These are phyloP conservation scores for Parapsyche elsis DNA, from an alignment of 1,140 invertebrate species.

Conservation along the genomic window DNA sequence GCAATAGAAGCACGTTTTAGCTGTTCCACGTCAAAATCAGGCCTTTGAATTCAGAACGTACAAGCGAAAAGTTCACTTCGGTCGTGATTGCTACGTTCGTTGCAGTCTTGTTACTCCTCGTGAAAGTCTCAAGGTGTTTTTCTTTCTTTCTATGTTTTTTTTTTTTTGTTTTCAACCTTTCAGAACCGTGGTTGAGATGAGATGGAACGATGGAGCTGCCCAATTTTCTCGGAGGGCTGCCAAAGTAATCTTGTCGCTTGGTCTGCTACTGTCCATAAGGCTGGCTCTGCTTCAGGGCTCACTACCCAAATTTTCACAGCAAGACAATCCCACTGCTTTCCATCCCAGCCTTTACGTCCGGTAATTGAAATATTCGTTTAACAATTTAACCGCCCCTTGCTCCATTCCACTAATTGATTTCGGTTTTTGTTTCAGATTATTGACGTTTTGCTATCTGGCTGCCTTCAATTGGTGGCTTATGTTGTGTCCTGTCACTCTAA, in stretches of 20 bases:
- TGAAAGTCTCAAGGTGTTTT: not conserved
- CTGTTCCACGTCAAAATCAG: too few species aligned
- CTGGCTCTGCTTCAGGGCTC: slow-evolving; percentile 80
- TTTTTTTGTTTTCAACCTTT: slow-evolving; percentile 58
- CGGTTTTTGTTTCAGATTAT: slow-evolving; percentile 58
- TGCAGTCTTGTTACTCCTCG: not conserved
- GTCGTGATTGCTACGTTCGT: not conserved
- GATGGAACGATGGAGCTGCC: slow-evolving; percentile 71
- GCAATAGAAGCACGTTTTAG: too few species aligned
- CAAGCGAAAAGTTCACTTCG: too few species aligned
- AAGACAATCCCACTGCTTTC: slow-evolving; percentile 88
- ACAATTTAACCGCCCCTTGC: not conserved
- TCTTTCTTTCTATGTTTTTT: slow-evolving; percentile 10
- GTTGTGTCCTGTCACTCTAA: slow-evolving; percentile 78
- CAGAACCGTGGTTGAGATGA: slow-evolving; percentile 69
- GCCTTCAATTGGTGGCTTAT: slow-evolving; percentile 86
- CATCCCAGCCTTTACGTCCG: slow-evolving; percentile 77
- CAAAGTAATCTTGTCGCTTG: slow-evolving; percentile 70
- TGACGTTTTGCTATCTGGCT: slow-evolving; percentile 85
- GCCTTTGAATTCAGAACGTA: too few species aligned
- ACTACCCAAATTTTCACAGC: slow-evolving; percentile 82
- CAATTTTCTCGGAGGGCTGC: slow-evolving; percentile 71
- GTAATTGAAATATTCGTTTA: slow-evolving; percentile 63
- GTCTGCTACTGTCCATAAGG: slow-evolving; percentile 73
- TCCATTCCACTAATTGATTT: not conserved